phyloP scores from a whole-genome alignment of 2,113 vertebrate species.

The Rhea pennata region DNA sequence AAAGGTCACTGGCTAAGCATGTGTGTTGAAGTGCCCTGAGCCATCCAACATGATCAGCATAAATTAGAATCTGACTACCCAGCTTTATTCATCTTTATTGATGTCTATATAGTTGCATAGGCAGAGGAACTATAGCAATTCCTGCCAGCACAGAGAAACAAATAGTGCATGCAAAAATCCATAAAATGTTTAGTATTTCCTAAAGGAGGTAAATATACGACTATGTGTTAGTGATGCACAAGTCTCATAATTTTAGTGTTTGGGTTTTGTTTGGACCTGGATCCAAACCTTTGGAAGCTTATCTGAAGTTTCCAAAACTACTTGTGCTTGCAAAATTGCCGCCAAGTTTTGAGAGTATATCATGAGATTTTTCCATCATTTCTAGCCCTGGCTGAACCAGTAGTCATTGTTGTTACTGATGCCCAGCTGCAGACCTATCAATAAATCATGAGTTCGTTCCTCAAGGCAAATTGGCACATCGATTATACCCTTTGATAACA shows the following conservation, averaged over 20 bases:
- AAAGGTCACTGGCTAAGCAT: conserved; percentile 64
- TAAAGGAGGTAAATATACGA: background rate
- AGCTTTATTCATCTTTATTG: conserved; percentile 62
- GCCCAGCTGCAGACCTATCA: background rate
- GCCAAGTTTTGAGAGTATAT: background rate
- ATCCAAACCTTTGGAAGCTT: conserved; percentile 40
- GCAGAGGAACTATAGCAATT: background rate
- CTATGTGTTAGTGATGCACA: background rate
- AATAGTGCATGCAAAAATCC: conserved; percentile 41
- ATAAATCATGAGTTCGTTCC: background rate
- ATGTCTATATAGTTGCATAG: conserved; percentile 52
- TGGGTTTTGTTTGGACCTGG: conserved; percentile 41
- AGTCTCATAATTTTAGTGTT: background rate
- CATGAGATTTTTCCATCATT: background rate
- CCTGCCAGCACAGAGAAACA: background rate
- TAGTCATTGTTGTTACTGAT: background rate
- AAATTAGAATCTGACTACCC: conserved; percentile 64
- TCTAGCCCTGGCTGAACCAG: background rate
- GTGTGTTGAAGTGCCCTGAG: conserved; percentile 58
- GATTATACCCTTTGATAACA: background rate
- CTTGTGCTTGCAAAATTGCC: conserved; percentile 24
- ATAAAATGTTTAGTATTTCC: conserved; percentile 49
- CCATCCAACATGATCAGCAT: conserved; percentile 56
- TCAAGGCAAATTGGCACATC: background rate
- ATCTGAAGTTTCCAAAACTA: conserved; percentile 38